phyloP scores from a whole-genome alignment of 2,113 vertebrate genomes.

The Halichoerus grypus region DNA sequence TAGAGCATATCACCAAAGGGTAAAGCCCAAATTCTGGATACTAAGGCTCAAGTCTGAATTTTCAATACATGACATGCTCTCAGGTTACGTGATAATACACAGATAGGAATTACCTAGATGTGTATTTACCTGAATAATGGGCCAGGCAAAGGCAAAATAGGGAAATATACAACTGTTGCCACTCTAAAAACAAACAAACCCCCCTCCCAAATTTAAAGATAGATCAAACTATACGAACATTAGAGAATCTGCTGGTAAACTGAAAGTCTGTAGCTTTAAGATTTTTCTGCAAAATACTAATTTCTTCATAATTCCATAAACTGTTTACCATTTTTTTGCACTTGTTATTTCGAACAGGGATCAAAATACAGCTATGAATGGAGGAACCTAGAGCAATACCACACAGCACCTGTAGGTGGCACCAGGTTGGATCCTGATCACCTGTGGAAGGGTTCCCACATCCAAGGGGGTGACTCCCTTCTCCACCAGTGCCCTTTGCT shows the following conservation, averaged over 20 bases:
- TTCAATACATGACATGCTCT: not conserved
- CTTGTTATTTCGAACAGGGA: not conserved
- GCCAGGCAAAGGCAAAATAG: not conserved
- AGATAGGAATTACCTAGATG: not conserved
- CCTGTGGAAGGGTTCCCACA: not conserved
- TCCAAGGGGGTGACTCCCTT: not conserved
- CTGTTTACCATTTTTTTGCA: not conserved
- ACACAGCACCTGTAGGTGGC: not conserved
- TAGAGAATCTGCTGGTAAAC: not conserved
- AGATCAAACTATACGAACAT: not conserved
- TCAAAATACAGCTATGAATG: not conserved
- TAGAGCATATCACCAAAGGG: not conserved
- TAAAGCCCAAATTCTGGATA: not conserved
- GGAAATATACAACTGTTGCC: not conserved
- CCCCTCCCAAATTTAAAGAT: not conserved
- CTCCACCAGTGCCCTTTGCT: not conserved
- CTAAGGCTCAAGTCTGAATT: not conserved
- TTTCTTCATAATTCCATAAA: not conserved
- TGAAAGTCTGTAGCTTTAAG: not conserved
- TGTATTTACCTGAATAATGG: not conserved
- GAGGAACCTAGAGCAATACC: not conserved
- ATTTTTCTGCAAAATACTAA: not conserved
- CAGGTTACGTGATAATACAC: not conserved
- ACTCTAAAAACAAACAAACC: not conserved
- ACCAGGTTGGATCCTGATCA: not conserved